A percentile compares a stretch with the other conserved stretches of the same genome.
These are phyloP conservation scores for Entomobrya multifasciata DNA, from an alignment of 2,888 invertebrate species.

Conservation along the genomic window DNA sequence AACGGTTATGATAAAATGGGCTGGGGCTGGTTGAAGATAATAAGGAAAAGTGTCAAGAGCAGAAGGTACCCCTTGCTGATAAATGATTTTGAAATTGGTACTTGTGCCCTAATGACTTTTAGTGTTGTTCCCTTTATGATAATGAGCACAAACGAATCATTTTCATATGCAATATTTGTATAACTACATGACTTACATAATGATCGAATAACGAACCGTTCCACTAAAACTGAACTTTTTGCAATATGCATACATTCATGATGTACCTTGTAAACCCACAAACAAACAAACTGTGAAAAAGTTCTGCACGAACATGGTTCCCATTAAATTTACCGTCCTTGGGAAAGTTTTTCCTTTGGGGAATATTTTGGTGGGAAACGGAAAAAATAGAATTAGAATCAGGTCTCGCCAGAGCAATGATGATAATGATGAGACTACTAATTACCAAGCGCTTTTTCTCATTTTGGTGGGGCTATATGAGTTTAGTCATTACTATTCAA, in stretches of 20 bases:
- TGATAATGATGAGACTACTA: not conserved
- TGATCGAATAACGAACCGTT: not conserved
- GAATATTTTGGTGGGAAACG: not conserved
- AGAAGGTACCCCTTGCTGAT: conserved; percentile 36
- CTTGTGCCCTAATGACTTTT: conserved; percentile 33
- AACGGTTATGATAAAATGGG: not conserved
- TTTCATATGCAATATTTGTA: too few species aligned
- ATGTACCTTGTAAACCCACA: too few species aligned
- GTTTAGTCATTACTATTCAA: too few species aligned
- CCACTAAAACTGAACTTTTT: not conserved
- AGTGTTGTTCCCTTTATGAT: conserved; percentile 6
- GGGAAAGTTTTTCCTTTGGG: not conserved
- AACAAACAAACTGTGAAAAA: too few species aligned
- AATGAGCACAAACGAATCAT: not conserved
- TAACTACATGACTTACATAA: too few species aligned
- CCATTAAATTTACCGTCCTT: not conserved
- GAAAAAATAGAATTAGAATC: not conserved
- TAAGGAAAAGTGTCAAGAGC: conserved; percentile 37
- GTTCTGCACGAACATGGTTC: not conserved
- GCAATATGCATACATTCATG: too few species aligned
- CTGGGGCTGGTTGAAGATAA: not conserved
- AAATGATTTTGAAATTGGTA: conserved; percentile 45
- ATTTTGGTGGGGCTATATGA: too few species aligned
- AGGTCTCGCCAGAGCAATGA: not conserved
- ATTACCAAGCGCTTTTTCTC: not conserved